Evolutionary conservation across 1,140 invertebrate genomes (phyloP), one percentile per base, ranked within the genome.

Genomic region (Sweltsa coloradensis): DNA sequence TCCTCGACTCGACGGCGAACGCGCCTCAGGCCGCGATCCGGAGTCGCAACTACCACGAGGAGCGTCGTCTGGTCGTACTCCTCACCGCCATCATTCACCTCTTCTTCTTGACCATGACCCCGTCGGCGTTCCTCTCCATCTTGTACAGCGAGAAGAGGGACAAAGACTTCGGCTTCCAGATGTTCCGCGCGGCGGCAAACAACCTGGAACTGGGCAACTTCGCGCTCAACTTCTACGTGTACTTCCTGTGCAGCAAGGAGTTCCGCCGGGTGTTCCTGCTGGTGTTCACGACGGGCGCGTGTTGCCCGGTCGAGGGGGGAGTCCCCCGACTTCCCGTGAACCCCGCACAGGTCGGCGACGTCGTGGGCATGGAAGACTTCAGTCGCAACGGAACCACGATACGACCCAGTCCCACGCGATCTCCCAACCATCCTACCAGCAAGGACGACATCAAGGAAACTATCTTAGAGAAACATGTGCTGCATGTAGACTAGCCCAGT

Each of bases 81-180:
- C 52, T 70, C 27, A 55, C 57, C 19, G 60, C 60, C 19, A 65
- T 69, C 39, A 63, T 68, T 18, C 53, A 68, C 3, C 53, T 69
- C 16, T 69, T 69, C 47, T 64, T 68, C 50, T 48, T 68, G 22
- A 64, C 67, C 26, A 65, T 59, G 46, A 65, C 65, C 9, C 67
- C 67, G 3, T 62, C 65, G 1, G 65, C 66, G 5, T 57, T 67
- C 31, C 51, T 69, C 0, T 61, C 59, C 6, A 56, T 68, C 21
- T 57, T 64, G 36, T 63, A 60, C 52, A n/a, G n/a, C n/a, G n/a
- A n/a, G n/a, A n/a, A n/a, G n/a, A n/a, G n/a, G 21, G 55, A 62
- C 18, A 45, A 46, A 16, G 54, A 58, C 41, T 55, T 65, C 25
- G 45, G 42, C 2, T 64, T 66, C 50, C 61, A 67, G 47, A 44